Percentiles rank a stretch among this genome's conserved stretches.
Evolutionary conservation across 1,140 invertebrate species (phyloP).

Genomic region (Temnothorax curvispinosus): DNA sequence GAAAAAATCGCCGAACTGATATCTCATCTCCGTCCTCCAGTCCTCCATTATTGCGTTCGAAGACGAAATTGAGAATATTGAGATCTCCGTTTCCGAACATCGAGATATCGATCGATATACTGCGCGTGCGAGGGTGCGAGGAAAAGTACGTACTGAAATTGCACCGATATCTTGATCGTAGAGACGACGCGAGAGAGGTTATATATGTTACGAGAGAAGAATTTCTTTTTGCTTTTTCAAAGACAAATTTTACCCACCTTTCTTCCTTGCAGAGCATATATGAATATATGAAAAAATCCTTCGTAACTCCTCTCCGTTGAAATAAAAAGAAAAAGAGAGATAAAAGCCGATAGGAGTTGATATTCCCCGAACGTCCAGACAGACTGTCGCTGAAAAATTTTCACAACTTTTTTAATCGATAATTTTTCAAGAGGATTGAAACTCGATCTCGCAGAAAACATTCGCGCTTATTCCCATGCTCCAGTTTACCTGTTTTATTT

Average conservation of each 20-base stretch:
- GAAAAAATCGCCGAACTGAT: background rate
- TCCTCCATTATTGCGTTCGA: background rate
- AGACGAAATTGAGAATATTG: background rate
- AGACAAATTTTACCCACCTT: background rate
- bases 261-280: background rate
- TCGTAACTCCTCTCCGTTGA: background rate
- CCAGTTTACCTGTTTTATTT: conserved; percentile 12
- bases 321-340: background rate
- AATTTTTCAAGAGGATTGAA: background rate
- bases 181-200: background rate
- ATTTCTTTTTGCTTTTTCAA: background rate
- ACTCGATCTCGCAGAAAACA: background rate
- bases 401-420: background rate
- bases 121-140: background rate
- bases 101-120: conserved; percentile 17
- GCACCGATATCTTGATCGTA: background rate
- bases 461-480: background rate
- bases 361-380: background rate
- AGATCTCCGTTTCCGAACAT: background rate
- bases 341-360: background rate
- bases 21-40: background rate
- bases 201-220: no score
- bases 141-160: background rate
- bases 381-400: background rate
- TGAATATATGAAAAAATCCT: background rate